Conservation (phyloP, 2,113 vertebrate genomes). For the Sceloporus tristichus region DNA sequence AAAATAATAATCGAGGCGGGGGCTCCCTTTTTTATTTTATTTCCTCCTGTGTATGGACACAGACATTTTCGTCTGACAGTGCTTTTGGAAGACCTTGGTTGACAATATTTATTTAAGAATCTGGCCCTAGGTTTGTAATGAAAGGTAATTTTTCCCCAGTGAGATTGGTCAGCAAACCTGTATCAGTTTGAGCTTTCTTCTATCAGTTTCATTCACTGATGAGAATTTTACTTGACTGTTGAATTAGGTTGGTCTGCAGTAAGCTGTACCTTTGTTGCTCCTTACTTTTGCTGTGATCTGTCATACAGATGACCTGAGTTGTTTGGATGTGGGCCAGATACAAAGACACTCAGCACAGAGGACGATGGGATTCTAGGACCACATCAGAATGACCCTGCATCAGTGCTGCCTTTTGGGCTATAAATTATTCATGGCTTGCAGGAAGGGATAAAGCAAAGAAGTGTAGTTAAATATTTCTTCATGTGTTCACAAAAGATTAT, state of each 20-base stretch:
- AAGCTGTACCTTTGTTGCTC: not conserved
- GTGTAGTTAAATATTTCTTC: constrained; percentile 16
- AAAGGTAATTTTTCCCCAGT: not conserved
- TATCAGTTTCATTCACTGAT: not conserved
- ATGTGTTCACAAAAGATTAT: not conserved
- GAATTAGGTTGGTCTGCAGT: not conserved
- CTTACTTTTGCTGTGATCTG: not conserved
- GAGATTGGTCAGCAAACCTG: not conserved
- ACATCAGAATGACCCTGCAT: not conserved
- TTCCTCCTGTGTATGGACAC: too few relatives aligned
- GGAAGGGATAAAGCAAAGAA: not conserved
- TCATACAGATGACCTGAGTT: not conserved
- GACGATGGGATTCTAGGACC: not conserved
- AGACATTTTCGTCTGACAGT: not conserved
- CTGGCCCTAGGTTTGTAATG: not conserved
- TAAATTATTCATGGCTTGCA: constrained; percentile 23
- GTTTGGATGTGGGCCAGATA: not conserved
- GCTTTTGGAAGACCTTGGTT: not conserved
- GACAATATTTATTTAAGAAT: not conserved
- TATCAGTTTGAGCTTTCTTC: not conserved
- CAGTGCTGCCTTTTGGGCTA: not conserved
- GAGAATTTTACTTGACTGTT: not conserved
- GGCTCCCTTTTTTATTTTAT: too few relatives aligned
- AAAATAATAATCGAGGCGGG: not conserved
- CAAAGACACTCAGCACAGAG: not conserved